Evolutionary conservation across 2,888 invertebrate species (phyloP).

Genomic region (Alcis repandata): DNA sequence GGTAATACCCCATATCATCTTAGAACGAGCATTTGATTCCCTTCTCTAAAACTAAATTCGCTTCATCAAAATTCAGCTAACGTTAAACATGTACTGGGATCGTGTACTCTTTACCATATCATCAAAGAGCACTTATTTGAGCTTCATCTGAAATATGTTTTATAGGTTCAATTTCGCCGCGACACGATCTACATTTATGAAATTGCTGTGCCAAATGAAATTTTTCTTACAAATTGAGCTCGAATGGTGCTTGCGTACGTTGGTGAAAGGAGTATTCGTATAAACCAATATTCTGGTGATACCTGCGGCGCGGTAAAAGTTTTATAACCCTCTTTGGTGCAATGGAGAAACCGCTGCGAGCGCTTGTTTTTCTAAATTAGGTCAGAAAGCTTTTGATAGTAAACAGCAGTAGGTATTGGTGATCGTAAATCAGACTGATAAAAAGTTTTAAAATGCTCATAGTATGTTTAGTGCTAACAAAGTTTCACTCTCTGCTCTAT

Average conservation of each 20-base stretch:
- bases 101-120: constrained; percentile 35
- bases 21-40: constrained; percentile 18
- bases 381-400: background rate
- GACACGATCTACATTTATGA: constrained; percentile 40
- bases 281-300: constrained; percentile 46
- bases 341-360: constrained; percentile 14
- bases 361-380: background rate
- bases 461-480: too few relatives aligned
- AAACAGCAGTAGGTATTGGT: too few relatives aligned
- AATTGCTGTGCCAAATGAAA: constrained; percentile 46
- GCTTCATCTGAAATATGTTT: constrained; percentile 37
- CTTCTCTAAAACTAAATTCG: constrained; percentile 22
- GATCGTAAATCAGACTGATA: too few relatives aligned
- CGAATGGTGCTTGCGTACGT: constrained; percentile 38
- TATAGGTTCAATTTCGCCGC: constrained; percentile 36
- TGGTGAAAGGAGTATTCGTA: constrained; percentile 41
- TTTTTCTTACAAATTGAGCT: constrained; percentile 46
- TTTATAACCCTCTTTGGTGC: constrained; percentile 39
- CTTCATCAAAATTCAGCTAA: constrained; percentile 31
- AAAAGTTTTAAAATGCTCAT: too few relatives aligned
- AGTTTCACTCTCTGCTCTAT: too few relatives aligned
- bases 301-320: constrained; percentile 42
- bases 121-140: constrained; percentile 36
- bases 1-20: constrained; percentile 10
- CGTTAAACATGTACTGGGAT: constrained; percentile 12